Evolutionary conservation across 2,797 vertebrate genomes (phyloP).

Genomic region (Lagocephalus sceleratus): DNA sequence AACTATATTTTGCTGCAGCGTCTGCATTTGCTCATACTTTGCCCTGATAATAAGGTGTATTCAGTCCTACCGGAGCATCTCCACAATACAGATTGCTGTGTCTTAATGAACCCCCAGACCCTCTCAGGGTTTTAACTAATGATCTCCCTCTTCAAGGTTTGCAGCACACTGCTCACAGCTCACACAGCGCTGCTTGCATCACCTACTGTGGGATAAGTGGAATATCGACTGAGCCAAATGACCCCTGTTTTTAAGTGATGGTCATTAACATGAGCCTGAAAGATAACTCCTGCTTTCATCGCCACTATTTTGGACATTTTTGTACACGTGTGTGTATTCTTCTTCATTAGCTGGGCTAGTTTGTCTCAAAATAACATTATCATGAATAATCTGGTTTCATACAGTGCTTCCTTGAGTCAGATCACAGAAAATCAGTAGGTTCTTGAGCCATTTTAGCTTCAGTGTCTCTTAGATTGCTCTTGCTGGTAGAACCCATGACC

Average conservation of each 20-base stretch:
- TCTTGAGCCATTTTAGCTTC: too few species aligned
- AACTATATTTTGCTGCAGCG: slow-evolving; percentile 6
- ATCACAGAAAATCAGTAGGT: too few species aligned
- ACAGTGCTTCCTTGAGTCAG: too few species aligned
- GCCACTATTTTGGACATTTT: neutral
- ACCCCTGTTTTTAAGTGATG: slow-evolving; percentile 19
- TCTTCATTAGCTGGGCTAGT: too few species aligned
- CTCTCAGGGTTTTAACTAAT: slow-evolving; percentile 45
- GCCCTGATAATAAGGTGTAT: slow-evolving; percentile 27
- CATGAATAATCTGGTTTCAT: too few species aligned
- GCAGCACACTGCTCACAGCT: slow-evolving; percentile 31
- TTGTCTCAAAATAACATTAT: too few species aligned
- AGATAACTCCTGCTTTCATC: neutral
- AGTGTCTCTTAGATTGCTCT: too few species aligned
- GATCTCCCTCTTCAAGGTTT: slow-evolving; percentile 37
- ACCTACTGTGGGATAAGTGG: slow-evolving; percentile 39
- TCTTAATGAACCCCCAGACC: slow-evolving; percentile 45
- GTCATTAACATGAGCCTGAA: slow-evolving; percentile 5
- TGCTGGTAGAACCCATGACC: too few species aligned
- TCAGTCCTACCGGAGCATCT: slow-evolving; percentile 33
- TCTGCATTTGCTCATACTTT: slow-evolving; percentile 31
- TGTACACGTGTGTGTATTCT: too few species aligned
- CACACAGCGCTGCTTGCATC: slow-evolving; percentile 35
- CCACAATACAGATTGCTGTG: slow-evolving; percentile 33
- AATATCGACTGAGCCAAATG: slow-evolving; percentile 28